Evolutionary conservation across 2,113 vertebrate genomes (phyloP).

Genomic region (Tupaia chinensis): DNA sequence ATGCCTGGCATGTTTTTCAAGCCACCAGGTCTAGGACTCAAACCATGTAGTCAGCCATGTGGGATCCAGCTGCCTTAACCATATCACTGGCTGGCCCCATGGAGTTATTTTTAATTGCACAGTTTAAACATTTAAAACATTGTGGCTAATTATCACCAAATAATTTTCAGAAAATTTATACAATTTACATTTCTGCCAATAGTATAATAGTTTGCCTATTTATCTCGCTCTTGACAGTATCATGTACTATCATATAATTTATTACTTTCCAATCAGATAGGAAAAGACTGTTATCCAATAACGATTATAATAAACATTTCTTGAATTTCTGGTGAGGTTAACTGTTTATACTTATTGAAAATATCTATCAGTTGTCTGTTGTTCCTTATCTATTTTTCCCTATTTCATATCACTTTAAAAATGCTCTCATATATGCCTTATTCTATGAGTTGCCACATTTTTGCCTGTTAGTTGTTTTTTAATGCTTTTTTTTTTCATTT

Average conservation of each 20-base stretch:
- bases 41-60: too few relatives aligned
- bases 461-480: neutral
- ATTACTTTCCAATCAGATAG: conserved; percentile 28
- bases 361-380: neutral
- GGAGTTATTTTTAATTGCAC: conserved; percentile 45
- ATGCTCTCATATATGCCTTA: neutral
- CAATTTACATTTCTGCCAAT: neutral
- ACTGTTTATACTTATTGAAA: neutral
- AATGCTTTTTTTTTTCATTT: too few relatives aligned
- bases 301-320: neutral
- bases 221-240: neutral
- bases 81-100: too few relatives aligned
- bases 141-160: neutral
- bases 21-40: too few relatives aligned
- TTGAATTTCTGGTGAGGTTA: neutral
- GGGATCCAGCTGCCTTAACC: too few relatives aligned
- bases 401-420: neutral
- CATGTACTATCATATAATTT: neutral
- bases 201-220: neutral
- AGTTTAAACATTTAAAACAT: neutral
- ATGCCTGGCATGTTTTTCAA: too few relatives aligned
- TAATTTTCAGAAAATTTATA: neutral
- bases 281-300: neutral
- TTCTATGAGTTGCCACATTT: neutral
- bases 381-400: neutral